A percentile compares a stretch with the other conserved stretches of the same genome.
Conservation (phyloP, 2,797 vertebrate species). For the Tokudaia tokunoshimensis region DNA sequence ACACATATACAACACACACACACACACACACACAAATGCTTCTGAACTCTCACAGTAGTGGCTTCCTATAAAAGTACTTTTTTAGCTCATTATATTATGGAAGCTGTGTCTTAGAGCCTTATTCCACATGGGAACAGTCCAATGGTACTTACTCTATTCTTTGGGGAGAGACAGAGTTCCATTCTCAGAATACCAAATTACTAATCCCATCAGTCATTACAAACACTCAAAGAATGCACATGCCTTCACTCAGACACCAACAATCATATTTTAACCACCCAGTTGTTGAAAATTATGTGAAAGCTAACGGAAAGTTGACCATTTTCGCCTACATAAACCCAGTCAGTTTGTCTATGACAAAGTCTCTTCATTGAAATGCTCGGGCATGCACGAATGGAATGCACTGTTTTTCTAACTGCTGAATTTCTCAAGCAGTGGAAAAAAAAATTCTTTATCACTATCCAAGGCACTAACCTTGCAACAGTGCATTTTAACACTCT, state of each 20-base stretch:
- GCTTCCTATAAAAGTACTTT: not conserved
- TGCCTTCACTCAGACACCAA: slow-evolving; percentile 84
- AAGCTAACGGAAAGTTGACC: slow-evolving; percentile 88
- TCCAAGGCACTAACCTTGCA: slow-evolving; percentile 33
- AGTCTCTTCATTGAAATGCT: slow-evolving; percentile 69
- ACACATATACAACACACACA: not conserved
- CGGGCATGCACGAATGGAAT: slow-evolving; percentile 75
- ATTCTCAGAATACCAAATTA: slow-evolving; percentile 88
- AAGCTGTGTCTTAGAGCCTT: slow-evolving; percentile 9
- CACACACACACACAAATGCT: not conserved
- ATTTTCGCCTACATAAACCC: slow-evolving; percentile 86
- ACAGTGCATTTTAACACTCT: slow-evolving; percentile 2
- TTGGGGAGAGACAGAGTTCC: slow-evolving; percentile 81
- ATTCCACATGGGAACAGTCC: slow-evolving; percentile 73
- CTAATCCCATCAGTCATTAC: slow-evolving; percentile 88
- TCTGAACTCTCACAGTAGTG: not conserved
- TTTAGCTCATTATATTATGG: not conserved
- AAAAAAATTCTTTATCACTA: slow-evolving; percentile 12
- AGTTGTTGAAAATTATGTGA: slow-evolving; percentile 86
- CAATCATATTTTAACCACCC: slow-evolving; percentile 85
- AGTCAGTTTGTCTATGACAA: slow-evolving; percentile 33
- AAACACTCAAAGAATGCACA: slow-evolving; percentile 91
- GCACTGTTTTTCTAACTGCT: slow-evolving; percentile 59
- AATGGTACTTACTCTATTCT: slow-evolving; percentile 68
- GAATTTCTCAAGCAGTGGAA: slow-evolving; percentile 50